These are phyloP conservation scores for Portunus trituberculatus DNA, from an alignment of 1,140 invertebrate genomes.

Conservation along the genomic window DNA sequence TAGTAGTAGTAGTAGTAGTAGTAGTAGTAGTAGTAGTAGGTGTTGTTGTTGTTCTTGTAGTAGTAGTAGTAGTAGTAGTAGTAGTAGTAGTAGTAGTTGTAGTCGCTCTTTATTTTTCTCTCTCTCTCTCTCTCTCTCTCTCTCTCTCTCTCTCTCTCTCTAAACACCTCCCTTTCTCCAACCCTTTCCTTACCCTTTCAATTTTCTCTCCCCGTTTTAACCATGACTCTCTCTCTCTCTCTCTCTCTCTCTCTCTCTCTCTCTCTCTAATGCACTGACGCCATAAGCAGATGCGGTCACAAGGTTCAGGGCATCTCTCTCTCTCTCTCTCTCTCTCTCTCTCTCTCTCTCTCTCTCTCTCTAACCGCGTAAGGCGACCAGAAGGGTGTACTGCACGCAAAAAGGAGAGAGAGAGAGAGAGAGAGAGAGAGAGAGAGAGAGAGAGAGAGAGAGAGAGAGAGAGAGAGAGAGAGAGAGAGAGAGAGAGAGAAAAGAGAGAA, in stretches of 20 bases:
- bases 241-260: not conserved
- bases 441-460: too few relatives aligned
- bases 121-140: too few relatives aligned
- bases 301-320: not conserved
- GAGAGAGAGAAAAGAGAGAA: too few relatives aligned
- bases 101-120: not conserved
- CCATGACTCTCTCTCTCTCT: conserved; percentile 17
- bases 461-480: too few relatives aligned
- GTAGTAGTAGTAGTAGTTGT: conserved; percentile 10
- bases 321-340: too few relatives aligned
- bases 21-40: conserved; percentile 10
- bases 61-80: conserved; percentile 23
- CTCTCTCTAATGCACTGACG: not conserved
- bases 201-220: not conserved
- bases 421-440: too few relatives aligned
- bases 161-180: not conserved
- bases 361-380: too few relatives aligned
- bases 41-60: conserved; percentile 3
- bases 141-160: too few relatives aligned
- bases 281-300: not conserved
- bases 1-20: not conserved
- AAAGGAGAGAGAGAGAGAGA: too few relatives aligned
- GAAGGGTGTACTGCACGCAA: too few relatives aligned
- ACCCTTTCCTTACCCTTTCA: not conserved
- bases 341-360: too few relatives aligned